Percentiles rank a stretch among this genome's conserved stretches.
Evolutionary conservation across 2,113 vertebrate species (phyloP).

Genomic region (Tauraco erythrolophus): DNA sequence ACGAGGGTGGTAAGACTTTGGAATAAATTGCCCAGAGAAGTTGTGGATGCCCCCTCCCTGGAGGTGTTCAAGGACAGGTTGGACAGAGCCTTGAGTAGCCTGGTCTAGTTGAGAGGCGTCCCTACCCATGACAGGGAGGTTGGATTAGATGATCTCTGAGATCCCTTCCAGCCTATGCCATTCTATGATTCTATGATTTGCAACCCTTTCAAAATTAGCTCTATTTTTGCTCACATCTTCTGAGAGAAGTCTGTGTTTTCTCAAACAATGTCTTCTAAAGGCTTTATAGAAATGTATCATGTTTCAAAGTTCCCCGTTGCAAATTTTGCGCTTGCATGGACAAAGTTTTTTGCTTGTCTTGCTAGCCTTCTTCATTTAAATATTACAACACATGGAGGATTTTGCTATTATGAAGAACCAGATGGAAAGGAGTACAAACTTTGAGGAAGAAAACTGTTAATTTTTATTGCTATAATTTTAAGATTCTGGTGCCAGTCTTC

Average conservation of each 20-base stretch:
- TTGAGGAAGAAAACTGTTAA: slow-evolving; percentile 1
- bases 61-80: too few species aligned
- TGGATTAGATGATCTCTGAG: too few species aligned
- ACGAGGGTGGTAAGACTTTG: too few species aligned
- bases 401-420: background rate
- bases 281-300: background rate
- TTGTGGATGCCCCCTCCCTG: too few species aligned
- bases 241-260: background rate
- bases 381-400: background rate
- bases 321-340: background rate
- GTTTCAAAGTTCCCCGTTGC: background rate
- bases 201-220: background rate
- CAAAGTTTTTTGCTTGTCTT: background rate
- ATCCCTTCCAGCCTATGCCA: too few species aligned
- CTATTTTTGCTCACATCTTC: background rate
- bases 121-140: too few species aligned
- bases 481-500: background rate
- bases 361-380: background rate
- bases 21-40: too few species aligned
- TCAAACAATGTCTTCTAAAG: background rate
- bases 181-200: too few species aligned
- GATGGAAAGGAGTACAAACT: background rate
- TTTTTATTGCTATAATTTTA: slow-evolving; percentile 31
- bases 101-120: too few species aligned
- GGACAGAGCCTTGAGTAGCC: too few species aligned